phyloP scores from a whole-genome alignment of 1,140 invertebrate genomes.

The Leptinotarsa undecemlineata region DNA sequence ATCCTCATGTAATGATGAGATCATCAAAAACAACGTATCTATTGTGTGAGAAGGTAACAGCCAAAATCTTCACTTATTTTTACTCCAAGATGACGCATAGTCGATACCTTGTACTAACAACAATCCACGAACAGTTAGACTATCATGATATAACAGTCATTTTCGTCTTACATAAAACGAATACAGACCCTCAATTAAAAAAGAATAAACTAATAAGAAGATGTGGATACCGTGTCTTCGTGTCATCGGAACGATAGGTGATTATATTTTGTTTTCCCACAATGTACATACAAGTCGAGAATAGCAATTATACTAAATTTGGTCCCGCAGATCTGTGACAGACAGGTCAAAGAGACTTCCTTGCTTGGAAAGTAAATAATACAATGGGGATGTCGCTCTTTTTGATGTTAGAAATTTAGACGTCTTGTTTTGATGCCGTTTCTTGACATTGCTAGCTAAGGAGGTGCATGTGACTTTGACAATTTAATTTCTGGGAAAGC shows the following conservation, averaged over 20 bases:
- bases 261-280: slow-evolving; percentile 6
- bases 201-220: not conserved
- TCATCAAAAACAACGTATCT: too few relatives aligned
- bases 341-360: not conserved
- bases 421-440: not conserved
- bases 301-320: slow-evolving; percentile 7
- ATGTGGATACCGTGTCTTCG: not conserved
- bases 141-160: not conserved
- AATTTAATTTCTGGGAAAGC: slow-evolving; percentile 2
- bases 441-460: not conserved
- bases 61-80: too few relatives aligned
- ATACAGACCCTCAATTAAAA: not conserved
- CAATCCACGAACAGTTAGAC: too few relatives aligned
- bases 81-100: too few relatives aligned
- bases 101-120: too few relatives aligned
- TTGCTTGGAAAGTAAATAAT: not conserved
- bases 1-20: too few relatives aligned
- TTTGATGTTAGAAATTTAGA: slow-evolving; percentile 2
- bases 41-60: too few relatives aligned
- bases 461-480: not conserved
- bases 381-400: not conserved
- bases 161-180: not conserved
- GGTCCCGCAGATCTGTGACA: slow-evolving; percentile 1
- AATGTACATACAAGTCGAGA: not conserved
- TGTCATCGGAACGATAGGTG: not conserved